These are phyloP conservation scores for Platycheirus albimanus DNA, from an alignment of 2,888 invertebrate genomes.

Conservation along the genomic window DNA sequence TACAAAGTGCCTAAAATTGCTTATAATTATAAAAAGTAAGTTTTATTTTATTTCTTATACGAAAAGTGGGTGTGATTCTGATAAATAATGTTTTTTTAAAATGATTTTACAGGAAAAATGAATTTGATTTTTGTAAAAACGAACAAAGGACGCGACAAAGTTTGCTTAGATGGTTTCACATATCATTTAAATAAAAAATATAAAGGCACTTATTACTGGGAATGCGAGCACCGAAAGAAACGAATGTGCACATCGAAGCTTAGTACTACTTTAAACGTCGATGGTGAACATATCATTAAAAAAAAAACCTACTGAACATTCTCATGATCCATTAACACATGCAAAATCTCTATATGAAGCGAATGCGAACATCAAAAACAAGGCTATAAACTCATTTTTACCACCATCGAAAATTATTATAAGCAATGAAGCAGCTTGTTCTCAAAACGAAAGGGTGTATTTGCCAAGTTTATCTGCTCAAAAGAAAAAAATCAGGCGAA, in stretches of 20 bases:
- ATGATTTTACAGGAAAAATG: conserved; percentile 1
- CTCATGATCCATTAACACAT: neutral
- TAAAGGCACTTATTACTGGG: conserved; percentile 3
- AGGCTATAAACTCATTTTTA: neutral
- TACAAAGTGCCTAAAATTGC: no score
- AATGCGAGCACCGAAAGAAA: conserved; percentile 12
- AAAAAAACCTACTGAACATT: conserved; percentile 3
- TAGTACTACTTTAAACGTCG: conserved; percentile 4
- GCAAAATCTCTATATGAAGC: neutral
- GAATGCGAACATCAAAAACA: conserved; percentile 8
- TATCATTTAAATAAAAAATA: conserved; percentile 3
- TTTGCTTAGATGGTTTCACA: conserved; percentile 5
- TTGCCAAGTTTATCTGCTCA: neutral
- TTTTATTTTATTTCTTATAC: no score
- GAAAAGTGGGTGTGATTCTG: no score
- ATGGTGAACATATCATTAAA: neutral
- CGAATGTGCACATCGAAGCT: conserved; percentile 3
- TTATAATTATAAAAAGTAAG: no score
- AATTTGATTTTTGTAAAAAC: conserved; percentile 3
- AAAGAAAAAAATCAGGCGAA: conserved; percentile 2
- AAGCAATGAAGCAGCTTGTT: neutral
- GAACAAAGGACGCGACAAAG: conserved; percentile 13
- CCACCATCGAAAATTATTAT: neutral
- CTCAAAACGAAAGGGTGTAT: neutral
- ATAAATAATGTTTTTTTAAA: neutral